A percentile compares a stretch with the other conserved stretches of the same genome.
Conservation (phyloP, 2,113 vertebrate species). For the Callospermophilus lateralis region DNA sequence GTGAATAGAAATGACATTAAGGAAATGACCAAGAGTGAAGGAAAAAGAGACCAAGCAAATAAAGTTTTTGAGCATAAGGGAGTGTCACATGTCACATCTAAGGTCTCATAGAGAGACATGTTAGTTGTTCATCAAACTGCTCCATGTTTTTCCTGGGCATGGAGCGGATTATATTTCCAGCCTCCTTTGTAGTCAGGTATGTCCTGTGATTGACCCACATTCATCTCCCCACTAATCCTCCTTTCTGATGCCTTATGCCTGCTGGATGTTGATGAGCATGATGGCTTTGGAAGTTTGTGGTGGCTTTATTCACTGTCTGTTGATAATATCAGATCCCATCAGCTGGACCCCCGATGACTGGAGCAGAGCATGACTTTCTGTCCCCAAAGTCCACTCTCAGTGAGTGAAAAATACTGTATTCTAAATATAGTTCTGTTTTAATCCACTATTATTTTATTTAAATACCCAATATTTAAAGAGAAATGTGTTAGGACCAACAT, state of each 20-base stretch:
- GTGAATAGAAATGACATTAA: neutral
- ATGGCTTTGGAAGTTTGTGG: neutral
- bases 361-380: neutral
- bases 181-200: neutral
- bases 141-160: neutral
- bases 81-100: fast-evolving
- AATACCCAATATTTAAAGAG: neutral
- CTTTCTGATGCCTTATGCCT: fast-evolving
- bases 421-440: neutral
- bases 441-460: neutral
- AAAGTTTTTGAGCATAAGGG: neutral
- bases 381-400: neutral
- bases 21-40: neutral
- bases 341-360: neutral
- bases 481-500: neutral
- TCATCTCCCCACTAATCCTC: neutral
- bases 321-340: neutral
- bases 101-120: neutral
- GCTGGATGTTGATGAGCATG: fast-evolving
- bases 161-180: neutral
- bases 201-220: neutral
- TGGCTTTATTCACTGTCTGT: neutral
- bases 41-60: neutral
- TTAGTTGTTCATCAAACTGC: neutral
- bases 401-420: neutral